These are phyloP conservation scores for Eupithecia exiguata DNA, from an alignment of 2,888 invertebrate genomes.

Conservation along the genomic window DNA sequence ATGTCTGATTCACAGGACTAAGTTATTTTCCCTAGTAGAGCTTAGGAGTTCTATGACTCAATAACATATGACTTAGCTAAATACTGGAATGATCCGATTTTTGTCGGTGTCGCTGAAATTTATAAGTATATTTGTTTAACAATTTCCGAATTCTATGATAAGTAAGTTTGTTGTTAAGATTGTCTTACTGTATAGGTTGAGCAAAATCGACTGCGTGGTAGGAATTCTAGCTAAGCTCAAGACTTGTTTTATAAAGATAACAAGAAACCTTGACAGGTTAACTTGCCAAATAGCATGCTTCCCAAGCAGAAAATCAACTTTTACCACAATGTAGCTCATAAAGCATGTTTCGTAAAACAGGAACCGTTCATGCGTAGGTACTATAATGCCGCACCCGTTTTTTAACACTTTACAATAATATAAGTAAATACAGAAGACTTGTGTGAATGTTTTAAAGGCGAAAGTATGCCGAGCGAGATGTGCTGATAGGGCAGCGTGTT, in stretches of 20 bases:
- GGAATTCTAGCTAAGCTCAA: background rate
- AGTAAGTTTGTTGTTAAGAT: background rate
- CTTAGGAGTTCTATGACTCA: background rate
- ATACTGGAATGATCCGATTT: background rate
- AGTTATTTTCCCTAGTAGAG: background rate
- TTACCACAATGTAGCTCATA: constrained; percentile 73
- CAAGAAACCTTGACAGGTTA: constrained; percentile 49
- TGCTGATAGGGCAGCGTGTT: background rate
- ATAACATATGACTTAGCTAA: background rate
- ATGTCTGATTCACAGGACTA: background rate
- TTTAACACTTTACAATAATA: constrained; percentile 42
- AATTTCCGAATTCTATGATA: background rate
- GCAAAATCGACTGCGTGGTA: background rate
- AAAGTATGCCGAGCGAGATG: background rate
- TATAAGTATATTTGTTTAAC: background rate
- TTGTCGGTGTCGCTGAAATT: background rate
- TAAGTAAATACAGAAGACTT: background rate
- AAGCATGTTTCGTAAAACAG: constrained; percentile 78
- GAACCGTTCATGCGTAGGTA: constrained; percentile 59
- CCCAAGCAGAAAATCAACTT: constrained; percentile 78
- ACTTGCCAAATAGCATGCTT: constrained; percentile 63
- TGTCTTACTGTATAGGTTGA: background rate
- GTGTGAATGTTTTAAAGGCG: background rate
- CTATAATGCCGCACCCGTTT: constrained; percentile 47
- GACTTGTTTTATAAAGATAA: constrained; percentile 35